Percentiles rank a stretch among this genome's conserved stretches.
These are phyloP conservation scores for Terebella lapidaria DNA, from an alignment of 2,888 invertebrate species.

Conservation along the genomic window DNA sequence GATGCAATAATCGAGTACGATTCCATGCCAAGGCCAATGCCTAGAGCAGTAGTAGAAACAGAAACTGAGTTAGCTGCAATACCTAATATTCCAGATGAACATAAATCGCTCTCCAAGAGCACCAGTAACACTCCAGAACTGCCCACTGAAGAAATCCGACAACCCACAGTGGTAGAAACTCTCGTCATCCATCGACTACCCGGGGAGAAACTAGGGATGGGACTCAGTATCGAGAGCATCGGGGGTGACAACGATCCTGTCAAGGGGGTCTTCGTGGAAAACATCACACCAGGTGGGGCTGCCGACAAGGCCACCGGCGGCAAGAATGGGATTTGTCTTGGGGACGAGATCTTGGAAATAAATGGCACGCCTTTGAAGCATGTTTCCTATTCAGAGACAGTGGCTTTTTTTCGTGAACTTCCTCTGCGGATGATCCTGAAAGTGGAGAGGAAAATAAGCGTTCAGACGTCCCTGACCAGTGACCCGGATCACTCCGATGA, in stretches of 20 bases:
- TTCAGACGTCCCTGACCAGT: background rate
- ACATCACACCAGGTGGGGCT: constrained; percentile 41
- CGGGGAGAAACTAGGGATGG: constrained; percentile 85
- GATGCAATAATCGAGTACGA: no score
- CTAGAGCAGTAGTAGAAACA: background rate
- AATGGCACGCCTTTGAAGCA: constrained; percentile 75
- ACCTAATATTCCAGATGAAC: background rate
- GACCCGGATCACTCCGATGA: background rate
- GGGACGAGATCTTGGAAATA: constrained; percentile 84
- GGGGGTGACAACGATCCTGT: constrained; percentile 76
- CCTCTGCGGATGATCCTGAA: constrained; percentile 37
- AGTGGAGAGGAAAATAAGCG: constrained; percentile 21
- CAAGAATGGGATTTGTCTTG: constrained; percentile 63
- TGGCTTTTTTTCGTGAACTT: constrained; percentile 83
- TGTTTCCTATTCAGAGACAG: constrained; percentile 78
- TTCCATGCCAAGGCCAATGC: background rate
- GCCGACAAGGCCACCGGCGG: constrained; percentile 39
- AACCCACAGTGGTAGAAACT: constrained; percentile 53
- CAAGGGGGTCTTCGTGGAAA: constrained; percentile 69
- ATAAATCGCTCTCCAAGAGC: no score
- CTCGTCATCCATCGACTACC: constrained; percentile 79
- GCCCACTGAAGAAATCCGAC: background rate
- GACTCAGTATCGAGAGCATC: constrained; percentile 86
- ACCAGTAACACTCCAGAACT: background rate
- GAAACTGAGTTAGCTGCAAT: background rate